Percentiles rank a stretch among this genome's conserved stretches.
These are phyloP conservation scores for Eilema depressum DNA, from an alignment of 2,888 invertebrate species.

Conservation along the genomic window DNA sequence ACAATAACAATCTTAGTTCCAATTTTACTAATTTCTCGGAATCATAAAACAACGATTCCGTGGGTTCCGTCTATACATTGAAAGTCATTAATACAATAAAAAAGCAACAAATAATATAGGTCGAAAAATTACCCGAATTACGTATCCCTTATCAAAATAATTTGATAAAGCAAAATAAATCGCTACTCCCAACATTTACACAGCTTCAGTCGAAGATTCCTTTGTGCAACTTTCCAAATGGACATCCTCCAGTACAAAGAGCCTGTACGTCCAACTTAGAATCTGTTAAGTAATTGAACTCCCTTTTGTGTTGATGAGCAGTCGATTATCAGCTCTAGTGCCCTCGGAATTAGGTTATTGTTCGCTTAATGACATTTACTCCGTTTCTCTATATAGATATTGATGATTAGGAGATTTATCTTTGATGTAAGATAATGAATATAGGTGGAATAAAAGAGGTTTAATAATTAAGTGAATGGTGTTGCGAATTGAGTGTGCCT, in stretches of 20 bases:
- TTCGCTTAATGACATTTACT: slow-evolving; percentile 21
- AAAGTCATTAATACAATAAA: too few species aligned
- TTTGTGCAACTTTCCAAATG: slow-evolving; percentile 58
- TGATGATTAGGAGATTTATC: slow-evolving; percentile 48
- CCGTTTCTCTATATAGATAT: slow-evolving; percentile 39
- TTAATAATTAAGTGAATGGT: slow-evolving; percentile 35
- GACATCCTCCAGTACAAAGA: slow-evolving; percentile 55
- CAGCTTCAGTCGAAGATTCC: slow-evolving; percentile 40
- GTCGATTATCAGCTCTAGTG: slow-evolving; percentile 45
- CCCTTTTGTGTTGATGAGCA: slow-evolving; percentile 48
- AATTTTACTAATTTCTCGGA: too few species aligned
- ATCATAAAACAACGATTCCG: too few species aligned
- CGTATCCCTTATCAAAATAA: slow-evolving; percentile 6
- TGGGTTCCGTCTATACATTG: too few species aligned
- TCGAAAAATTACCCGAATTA: background rate
- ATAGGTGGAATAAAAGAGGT: slow-evolving; percentile 26
- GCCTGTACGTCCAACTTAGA: slow-evolving; percentile 50
- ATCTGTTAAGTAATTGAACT: slow-evolving; percentile 60
- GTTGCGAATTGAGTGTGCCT: background rate
- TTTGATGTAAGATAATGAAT: slow-evolving; percentile 46
- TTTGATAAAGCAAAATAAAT: slow-evolving; percentile 39
- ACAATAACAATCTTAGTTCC: too few species aligned
- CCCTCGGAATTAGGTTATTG: slow-evolving; percentile 26
- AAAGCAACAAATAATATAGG: too few species aligned
- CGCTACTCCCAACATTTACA: slow-evolving; percentile 38